Conservation (phyloP, 2,113 vertebrate genomes). For the Tachuris rubrigastra region DNA sequence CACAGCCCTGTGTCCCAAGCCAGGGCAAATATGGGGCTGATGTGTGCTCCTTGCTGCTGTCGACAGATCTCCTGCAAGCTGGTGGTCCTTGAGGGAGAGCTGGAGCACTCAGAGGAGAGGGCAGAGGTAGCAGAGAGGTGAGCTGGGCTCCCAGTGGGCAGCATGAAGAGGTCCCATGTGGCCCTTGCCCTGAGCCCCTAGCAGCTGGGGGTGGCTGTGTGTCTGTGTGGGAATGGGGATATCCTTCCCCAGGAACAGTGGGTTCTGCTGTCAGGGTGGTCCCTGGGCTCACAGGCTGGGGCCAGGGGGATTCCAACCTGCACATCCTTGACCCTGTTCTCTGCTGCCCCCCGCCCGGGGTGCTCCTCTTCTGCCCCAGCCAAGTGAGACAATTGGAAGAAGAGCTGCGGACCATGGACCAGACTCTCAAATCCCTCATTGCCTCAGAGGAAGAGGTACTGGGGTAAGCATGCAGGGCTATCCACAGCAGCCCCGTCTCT, state of each 20-base stretch:
- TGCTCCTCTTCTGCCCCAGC: constrained; percentile 65
- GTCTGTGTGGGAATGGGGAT: neutral
- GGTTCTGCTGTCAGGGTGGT: neutral
- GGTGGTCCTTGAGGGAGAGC: constrained; percentile 92
- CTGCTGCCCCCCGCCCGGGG: neutral
- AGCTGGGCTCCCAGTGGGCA: neutral
- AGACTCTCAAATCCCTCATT: constrained; percentile 92
- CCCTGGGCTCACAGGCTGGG: neutral
- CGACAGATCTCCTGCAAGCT: constrained; percentile 91
- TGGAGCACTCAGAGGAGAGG: constrained; percentile 94
- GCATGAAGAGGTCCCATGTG: neutral
- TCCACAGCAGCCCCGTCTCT: neutral
- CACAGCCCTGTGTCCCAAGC: rapidly evolving
- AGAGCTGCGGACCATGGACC: constrained; percentile 91
- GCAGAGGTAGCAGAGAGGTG: constrained; percentile 94
- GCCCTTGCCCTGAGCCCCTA: neutral
- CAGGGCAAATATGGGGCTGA: rapidly evolving
- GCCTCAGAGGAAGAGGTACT: constrained; percentile 94
- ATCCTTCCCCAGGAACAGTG: neutral
- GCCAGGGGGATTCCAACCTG: neutral
- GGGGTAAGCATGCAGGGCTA: neutral
- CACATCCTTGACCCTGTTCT: constrained; percentile 13
- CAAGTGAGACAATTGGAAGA: constrained; percentile 88
- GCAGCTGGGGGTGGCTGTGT: neutral
- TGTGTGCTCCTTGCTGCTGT: rapidly evolving